Evolutionary conservation across 2,113 vertebrate genomes (phyloP).

Genomic region (Aleadryas rufinucha): DNA sequence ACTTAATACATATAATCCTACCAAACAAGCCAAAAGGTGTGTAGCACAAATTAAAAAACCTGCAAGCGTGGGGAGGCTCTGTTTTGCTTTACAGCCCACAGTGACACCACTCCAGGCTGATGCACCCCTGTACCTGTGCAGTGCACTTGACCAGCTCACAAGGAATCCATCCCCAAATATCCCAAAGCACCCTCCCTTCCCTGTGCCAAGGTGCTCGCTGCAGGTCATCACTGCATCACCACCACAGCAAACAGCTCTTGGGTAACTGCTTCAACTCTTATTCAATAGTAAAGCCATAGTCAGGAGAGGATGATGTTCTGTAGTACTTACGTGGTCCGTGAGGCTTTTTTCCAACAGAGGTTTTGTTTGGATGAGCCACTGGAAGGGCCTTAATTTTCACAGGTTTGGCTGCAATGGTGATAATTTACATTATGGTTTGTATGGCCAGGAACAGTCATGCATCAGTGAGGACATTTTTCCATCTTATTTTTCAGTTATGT

Average conservation of each 20-base stretch:
- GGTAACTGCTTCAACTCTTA: neutral
- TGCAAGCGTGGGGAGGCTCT: neutral
- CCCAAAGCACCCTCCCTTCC: neutral
- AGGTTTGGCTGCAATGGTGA: neutral
- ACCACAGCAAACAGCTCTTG: neutral
- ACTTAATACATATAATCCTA: neutral
- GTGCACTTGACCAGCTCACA: neutral
- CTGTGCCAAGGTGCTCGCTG: neutral
- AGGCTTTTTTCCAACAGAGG: accelerated
- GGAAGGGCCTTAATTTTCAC: neutral
- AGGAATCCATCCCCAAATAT: neutral
- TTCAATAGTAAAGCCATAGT: neutral
- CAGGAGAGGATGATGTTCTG: neutral
- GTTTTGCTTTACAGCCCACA: neutral
- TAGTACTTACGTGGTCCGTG: neutral
- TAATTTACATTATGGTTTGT: neutral
- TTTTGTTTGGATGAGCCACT: neutral
- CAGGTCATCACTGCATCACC: neutral
- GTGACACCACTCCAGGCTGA: neutral
- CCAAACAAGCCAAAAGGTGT: neutral
- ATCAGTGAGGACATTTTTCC: neutral
- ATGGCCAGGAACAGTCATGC: neutral
- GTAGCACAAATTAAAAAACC: neutral
- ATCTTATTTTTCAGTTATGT: neutral
- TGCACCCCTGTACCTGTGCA: accelerated